These are phyloP conservation scores for Eurytoma adleriae DNA, from an alignment of 2,888 invertebrate genomes.

Conservation along the genomic window DNA sequence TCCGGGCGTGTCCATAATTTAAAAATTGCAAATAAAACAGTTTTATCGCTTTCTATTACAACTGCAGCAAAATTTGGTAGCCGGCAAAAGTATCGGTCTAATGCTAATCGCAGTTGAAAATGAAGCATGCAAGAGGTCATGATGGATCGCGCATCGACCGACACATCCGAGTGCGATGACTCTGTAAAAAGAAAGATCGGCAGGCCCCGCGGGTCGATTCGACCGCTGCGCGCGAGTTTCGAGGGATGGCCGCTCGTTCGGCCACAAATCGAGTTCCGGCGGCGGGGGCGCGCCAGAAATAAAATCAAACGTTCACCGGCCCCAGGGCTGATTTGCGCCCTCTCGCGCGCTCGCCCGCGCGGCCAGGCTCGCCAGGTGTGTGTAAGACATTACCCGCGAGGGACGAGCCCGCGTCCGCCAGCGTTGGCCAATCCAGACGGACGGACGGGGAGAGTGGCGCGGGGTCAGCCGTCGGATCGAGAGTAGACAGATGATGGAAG, in stretches of 20 bases:
- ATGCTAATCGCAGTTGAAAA: too few relatives aligned
- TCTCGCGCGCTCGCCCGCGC: slow-evolving; percentile 25
- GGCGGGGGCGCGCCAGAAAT: slow-evolving; percentile 64
- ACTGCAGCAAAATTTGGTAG: too few relatives aligned
- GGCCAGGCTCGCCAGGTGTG: background rate
- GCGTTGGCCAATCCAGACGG: background rate
- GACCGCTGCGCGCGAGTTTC: background rate
- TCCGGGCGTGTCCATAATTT: too few relatives aligned
- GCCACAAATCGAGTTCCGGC: slow-evolving; percentile 74
- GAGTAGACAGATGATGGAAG: slow-evolving; percentile 36
- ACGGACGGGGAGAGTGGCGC: background rate
- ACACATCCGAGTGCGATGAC: too few relatives aligned
- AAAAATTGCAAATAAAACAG: too few relatives aligned
- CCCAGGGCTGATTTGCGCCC: slow-evolving; percentile 63
- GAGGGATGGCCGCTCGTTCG: slow-evolving; percentile 10
- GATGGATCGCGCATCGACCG: too few relatives aligned
- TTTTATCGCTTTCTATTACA: too few relatives aligned
- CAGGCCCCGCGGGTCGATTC: background rate
- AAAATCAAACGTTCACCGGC: slow-evolving; percentile 65
- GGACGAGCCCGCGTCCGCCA: slow-evolving; percentile 48
- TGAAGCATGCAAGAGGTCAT: too few relatives aligned
- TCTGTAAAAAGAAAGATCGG: too few relatives aligned
- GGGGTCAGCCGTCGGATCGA: background rate
- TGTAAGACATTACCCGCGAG: slow-evolving; percentile 60
- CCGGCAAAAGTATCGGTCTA: too few relatives aligned